Base-by-base conservation (phyloP, 2,113 vertebrate genomes). In the Eudyptes chrysolophus region DNA sequence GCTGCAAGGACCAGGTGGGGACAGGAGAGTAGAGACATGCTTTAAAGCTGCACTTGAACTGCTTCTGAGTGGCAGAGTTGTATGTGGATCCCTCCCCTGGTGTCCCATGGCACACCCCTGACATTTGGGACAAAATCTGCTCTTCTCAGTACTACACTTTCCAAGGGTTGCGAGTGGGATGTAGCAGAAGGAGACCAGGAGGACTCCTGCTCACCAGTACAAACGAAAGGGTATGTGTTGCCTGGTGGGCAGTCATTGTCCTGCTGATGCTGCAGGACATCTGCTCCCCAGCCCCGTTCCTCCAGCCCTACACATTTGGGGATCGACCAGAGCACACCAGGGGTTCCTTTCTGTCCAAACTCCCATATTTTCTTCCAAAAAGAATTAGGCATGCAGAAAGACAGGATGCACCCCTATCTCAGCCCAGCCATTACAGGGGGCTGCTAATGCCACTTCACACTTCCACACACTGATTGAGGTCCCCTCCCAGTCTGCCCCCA, bases 21-120 rank as follows among this genome's bases (percentile, higher is more conserved):
- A n/a, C 38, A 57, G 54, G 27, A 78, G 6, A 54, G 30, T 4
- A 10, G 51, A 48, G 11, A 20, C 10, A 42, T 29, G 38, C 13
- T 77, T 51, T 76, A 30, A 76, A 85, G 85, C 24, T 27, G 42
- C 46, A 27, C 11, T 38, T 64, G 40, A 75, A 49, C 7, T 26
- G 46, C 55, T 64, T 65, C 30, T 55, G 52, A 34, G 22, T 38
- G 34, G 32, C n/a, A 54, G 32, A 49, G 16, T 15, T 72, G 10
- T 6, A 34, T 16, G 20, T 20, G 25, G 48, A 29, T 51, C 18
- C 20, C 46, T 69, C 24, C 26, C 14, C 11, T 0, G 0, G 9
- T 40, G 34, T 46, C 44, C 57, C 48, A 36, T 12, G 10, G 26
- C 30, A 40, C 46, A 74, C 8, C 17, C 17, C 9, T 58, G 32